phyloP scores from a whole-genome alignment of 2,113 vertebrate species.

The Cynocephalus volans region DNA sequence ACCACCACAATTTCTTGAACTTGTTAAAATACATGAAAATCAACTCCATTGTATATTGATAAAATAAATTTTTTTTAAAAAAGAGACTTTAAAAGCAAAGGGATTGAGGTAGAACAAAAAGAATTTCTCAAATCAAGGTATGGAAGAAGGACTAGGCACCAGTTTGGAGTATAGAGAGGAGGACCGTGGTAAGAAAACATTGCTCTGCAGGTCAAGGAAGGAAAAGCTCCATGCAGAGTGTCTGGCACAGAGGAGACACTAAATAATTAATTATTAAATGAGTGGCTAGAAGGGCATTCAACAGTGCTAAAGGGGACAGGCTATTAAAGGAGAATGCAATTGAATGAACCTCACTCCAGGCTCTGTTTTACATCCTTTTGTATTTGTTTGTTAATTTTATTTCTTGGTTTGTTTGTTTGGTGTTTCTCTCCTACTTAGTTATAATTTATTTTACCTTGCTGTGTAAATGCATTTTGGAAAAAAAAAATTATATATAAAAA shows the following conservation, averaged over 20 bases:
- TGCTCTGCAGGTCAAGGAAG: not conserved
- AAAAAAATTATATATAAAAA: conserved; percentile 55
- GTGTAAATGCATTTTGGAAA: conserved; percentile 1
- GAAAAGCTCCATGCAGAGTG: not conserved
- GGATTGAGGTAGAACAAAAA: conserved; percentile 20
- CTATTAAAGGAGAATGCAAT: not conserved
- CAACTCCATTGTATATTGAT: too few species aligned
- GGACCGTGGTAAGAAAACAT: not conserved
- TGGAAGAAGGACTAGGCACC: not conserved
- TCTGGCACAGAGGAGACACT: not conserved
- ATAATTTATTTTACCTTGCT: conserved; percentile 35
- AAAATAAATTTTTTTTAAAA: too few species aligned
- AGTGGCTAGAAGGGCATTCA: not conserved
- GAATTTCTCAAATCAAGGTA: not conserved
- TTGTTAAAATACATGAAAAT: too few species aligned
- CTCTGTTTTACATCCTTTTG: not conserved
- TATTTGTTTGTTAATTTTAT: conserved; percentile 39
- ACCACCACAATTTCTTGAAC: too few species aligned
- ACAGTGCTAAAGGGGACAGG: not conserved
- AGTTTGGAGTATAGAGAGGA: not conserved
- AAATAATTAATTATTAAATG: conserved; percentile 6
- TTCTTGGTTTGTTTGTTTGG: not conserved
- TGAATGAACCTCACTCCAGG: not conserved
- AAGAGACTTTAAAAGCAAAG: conserved; percentile 30
- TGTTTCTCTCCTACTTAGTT: not conserved